These are phyloP conservation scores for Cynoglossus semilaevis DNA, from an alignment of 2,113 vertebrate species.

Conservation along the genomic window DNA sequence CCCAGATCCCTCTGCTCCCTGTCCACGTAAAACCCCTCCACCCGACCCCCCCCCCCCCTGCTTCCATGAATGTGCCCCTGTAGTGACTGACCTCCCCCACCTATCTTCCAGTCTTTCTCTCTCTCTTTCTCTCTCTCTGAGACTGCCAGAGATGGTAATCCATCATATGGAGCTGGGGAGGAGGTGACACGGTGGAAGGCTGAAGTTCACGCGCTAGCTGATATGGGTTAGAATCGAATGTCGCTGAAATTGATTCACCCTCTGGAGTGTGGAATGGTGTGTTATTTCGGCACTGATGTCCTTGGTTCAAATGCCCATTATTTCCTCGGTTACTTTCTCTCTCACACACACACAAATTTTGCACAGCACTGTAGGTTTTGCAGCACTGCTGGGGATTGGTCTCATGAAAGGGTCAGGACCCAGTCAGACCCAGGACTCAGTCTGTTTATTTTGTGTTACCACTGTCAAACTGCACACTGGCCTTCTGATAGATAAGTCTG, in stretches of 20 bases:
- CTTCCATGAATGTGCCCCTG: slow-evolving; percentile 60
- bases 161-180: slow-evolving; percentile 62
- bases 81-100: slow-evolving; percentile 52
- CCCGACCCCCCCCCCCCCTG: slow-evolving; percentile 40
- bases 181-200: slow-evolving; percentile 58
- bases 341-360: slow-evolving; percentile 32
- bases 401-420: slow-evolving; percentile 45
- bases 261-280: slow-evolving; percentile 51
- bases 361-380: slow-evolving; percentile 16
- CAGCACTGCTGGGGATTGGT: slow-evolving; percentile 31
- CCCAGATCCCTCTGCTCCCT: slow-evolving; percentile 63
- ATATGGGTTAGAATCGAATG: slow-evolving; percentile 62
- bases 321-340: slow-evolving; percentile 40
- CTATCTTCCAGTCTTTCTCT: slow-evolving; percentile 37
- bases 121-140: slow-evolving; percentile 38
- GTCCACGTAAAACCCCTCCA: slow-evolving; percentile 71
- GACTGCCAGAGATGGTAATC: slow-evolving; percentile 69
- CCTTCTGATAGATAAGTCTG: slow-evolving; percentile 78
- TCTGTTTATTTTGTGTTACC: slow-evolving; percentile 80
- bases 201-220: slow-evolving; percentile 62
- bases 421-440: slow-evolving; percentile 69
- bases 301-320: slow-evolving; percentile 42
- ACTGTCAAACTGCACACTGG: slow-evolving; percentile 66
- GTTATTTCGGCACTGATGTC: slow-evolving; percentile 48
- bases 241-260: slow-evolving; percentile 65